phyloP scores from a whole-genome alignment of 2,888 invertebrate species.

The Chymomyza procnemis region DNA sequence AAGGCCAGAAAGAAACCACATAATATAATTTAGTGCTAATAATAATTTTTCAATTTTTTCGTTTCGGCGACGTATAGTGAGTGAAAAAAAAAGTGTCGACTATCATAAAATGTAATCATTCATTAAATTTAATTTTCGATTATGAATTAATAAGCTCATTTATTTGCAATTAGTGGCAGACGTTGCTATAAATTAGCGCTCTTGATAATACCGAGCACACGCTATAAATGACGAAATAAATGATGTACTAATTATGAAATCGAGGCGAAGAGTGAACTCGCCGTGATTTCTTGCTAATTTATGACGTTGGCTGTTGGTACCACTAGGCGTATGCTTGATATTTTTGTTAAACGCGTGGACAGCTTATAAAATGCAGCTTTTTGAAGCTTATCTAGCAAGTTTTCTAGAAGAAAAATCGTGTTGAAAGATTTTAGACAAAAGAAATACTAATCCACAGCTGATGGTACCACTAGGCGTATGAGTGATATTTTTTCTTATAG shows the following conservation, averaged over 20 bases:
- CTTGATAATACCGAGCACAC: neutral
- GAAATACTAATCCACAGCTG: too few species aligned
- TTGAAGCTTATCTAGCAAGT: too few species aligned
- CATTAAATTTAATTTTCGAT: constrained; percentile 31
- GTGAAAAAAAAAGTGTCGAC: neutral
- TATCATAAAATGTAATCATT: neutral
- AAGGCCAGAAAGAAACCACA: neutral
- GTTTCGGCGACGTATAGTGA: neutral
- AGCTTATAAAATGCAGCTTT: too few species aligned
- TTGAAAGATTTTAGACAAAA: too few species aligned
- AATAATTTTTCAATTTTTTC: neutral
- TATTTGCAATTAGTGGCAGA: neutral
- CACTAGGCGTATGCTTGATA: too few species aligned
- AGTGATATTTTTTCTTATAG: too few species aligned
- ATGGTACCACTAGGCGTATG: too few species aligned
- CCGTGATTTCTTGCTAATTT: neutral
- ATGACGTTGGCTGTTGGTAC: neutral
- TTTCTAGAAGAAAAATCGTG: too few species aligned
- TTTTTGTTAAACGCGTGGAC: too few species aligned
- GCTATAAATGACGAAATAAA: neutral
- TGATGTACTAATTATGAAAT: neutral
- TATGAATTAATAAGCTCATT: constrained; percentile 42
- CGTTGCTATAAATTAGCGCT: neutral
- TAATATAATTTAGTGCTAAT: neutral
- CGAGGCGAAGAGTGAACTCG: neutral